These are phyloP conservation scores for Caenorhabditis sp. DNA, from an alignment of 2,888 invertebrate genomes.

Conservation along the genomic window DNA sequence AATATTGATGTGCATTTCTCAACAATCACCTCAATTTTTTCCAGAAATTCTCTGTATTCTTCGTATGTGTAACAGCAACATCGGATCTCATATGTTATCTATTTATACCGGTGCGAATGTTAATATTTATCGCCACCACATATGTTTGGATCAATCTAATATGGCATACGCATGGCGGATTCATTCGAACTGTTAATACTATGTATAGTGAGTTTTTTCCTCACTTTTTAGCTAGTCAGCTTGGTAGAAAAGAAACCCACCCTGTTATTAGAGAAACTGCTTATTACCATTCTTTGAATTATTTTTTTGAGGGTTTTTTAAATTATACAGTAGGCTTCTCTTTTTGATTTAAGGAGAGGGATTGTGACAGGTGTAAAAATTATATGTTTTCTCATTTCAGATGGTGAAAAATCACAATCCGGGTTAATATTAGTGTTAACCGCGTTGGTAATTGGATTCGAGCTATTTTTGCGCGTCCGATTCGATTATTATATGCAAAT, in stretches of 20 bases:
- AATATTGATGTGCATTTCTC: too few relatives aligned
- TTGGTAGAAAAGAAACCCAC: not conserved
- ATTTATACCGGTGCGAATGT: slow-evolving; percentile 81
- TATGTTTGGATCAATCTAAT: slow-evolving; percentile 54
- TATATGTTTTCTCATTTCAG: slow-evolving; percentile 13
- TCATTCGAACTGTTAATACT: slow-evolving; percentile 36
- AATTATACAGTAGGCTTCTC: too few relatives aligned
- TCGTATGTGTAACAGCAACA: slow-evolving; percentile 94
- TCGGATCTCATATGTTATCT: slow-evolving; percentile 98
- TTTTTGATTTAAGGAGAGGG: too few relatives aligned
- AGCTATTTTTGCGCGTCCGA: slow-evolving; percentile 35
- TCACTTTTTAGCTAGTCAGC: not conserved
- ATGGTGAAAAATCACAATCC: slow-evolving; percentile 34
- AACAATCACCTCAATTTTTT: slow-evolving; percentile 43
- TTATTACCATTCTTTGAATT: not conserved
- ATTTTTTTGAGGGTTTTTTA: not conserved
- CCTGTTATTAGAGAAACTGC: not conserved
- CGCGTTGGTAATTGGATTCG: slow-evolving; percentile 24
- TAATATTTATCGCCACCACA: slow-evolving; percentile 88
- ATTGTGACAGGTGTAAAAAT: too few relatives aligned
- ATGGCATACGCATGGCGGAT: slow-evolving; percentile 52
- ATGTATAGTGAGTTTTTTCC: slow-evolving; percentile 30
- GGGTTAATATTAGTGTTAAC: slow-evolving; percentile 23
- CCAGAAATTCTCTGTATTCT: slow-evolving; percentile 95
- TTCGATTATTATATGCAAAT: slow-evolving; percentile 4